A percentile compares a stretch with the other conserved stretches of the same genome.
Evolutionary conservation across 2,113 vertebrate genomes (phyloP).

Genomic region (Morone chrysops): DNA sequence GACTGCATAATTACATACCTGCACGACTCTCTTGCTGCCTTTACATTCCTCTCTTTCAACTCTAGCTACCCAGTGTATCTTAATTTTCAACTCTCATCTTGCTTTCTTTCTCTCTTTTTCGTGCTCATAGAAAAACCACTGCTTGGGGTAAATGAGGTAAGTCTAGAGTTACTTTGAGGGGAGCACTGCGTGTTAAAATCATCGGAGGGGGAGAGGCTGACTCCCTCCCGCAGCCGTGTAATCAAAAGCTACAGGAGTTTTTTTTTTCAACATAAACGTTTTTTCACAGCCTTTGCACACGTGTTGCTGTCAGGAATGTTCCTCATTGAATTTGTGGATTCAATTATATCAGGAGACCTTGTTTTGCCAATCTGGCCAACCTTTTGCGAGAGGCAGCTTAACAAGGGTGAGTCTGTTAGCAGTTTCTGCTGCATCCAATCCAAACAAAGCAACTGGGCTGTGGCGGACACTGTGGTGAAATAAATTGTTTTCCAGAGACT

Average conservation of each 20-base stretch:
- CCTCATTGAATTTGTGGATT: slow-evolving; percentile 60
- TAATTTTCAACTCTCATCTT: slow-evolving; percentile 40
- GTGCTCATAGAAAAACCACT: slow-evolving; percentile 24
- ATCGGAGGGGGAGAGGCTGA: slow-evolving; percentile 26
- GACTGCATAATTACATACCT: slow-evolving; percentile 63
- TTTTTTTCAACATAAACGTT: slow-evolving; percentile 52
- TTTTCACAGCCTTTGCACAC: slow-evolving; percentile 46
- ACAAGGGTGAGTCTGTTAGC: slow-evolving; percentile 63
- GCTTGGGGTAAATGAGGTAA: slow-evolving; percentile 54
- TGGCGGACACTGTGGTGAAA: slow-evolving; percentile 58
- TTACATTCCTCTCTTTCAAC: slow-evolving; percentile 18
- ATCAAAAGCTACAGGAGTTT: slow-evolving; percentile 57
- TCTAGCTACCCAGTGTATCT: neutral
- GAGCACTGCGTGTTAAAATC: slow-evolving; percentile 55
- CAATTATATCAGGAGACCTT: slow-evolving; percentile 63
- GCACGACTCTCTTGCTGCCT: slow-evolving; percentile 41
- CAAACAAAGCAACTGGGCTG: slow-evolving; percentile 67
- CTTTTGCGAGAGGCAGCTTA: slow-evolving; percentile 62
- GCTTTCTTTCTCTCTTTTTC: neutral
- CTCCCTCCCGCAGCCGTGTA: slow-evolving; percentile 34
- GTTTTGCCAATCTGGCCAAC: slow-evolving; percentile 62
- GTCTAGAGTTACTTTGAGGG: slow-evolving; percentile 38
- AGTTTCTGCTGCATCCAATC: slow-evolving; percentile 67
- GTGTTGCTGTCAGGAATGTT: slow-evolving; percentile 60
- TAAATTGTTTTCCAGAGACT: slow-evolving; percentile 64